phyloP scores from a whole-genome alignment of 2,797 vertebrate species.

The Rousettus madagascariensis region DNA sequence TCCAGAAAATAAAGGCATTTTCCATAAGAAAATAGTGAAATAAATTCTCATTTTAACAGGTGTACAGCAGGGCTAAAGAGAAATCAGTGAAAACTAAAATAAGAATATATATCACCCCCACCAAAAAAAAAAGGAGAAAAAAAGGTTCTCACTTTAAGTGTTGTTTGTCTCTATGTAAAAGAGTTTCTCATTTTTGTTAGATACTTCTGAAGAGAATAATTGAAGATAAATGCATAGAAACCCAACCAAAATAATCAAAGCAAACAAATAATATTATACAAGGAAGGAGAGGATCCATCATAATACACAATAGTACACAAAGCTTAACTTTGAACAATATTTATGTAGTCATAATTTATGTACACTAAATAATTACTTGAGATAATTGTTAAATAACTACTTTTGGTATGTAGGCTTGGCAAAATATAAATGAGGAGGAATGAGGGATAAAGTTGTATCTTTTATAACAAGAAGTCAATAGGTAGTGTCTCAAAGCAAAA shows the following conservation, averaged over 20 bases:
- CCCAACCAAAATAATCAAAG: not conserved
- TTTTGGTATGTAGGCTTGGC: not conserved
- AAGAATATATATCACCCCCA: accelerated
- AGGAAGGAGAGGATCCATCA: not conserved
- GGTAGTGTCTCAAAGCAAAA: not conserved
- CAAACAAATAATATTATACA: not conserved
- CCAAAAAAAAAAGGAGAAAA: not conserved
- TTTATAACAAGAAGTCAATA: not conserved
- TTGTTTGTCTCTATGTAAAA: not conserved
- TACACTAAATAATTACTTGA: not conserved
- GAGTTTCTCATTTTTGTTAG: not conserved
- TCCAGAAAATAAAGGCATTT: not conserved
- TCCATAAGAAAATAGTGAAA: not conserved
- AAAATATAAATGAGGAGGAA: not conserved
- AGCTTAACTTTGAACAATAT: not conserved
- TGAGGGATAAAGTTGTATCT: not conserved
- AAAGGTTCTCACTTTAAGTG: not conserved
- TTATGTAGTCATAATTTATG: not conserved
- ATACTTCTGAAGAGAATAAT: not conserved
- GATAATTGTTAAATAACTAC: not conserved
- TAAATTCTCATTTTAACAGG: not conserved
- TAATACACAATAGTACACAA: not conserved
- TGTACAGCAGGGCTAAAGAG: accelerated
- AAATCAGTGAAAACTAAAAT: not conserved
- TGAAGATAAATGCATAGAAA: not conserved